Conservation (phyloP, 2,888 invertebrate genomes). For the Chrysomela aeneicollis region DNA sequence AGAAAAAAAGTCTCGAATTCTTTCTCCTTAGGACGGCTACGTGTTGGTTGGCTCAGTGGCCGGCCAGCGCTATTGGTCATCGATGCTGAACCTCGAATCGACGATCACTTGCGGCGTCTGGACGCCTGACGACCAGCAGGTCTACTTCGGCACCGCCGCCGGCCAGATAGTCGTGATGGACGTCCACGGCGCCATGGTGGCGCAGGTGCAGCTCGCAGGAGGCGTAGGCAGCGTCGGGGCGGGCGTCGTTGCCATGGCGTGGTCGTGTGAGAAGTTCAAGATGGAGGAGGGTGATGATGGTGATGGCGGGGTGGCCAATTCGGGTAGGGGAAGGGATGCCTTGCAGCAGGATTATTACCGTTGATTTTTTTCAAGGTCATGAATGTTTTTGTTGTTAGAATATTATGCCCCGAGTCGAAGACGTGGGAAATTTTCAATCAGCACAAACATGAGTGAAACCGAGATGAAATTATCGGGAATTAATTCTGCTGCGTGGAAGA, state of each 20-base stretch:
- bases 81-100: constrained; percentile 93
- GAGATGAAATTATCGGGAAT: too few species aligned
- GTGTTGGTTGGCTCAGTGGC: constrained; percentile 97
- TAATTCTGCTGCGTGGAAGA: too few species aligned
- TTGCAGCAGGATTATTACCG: too few species aligned
- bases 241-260: constrained; percentile 90
- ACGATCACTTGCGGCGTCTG: constrained; percentile 96
- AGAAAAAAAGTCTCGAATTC: constrained; percentile 3
- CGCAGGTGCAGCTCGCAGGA: constrained; percentile 84
- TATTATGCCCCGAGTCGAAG: too few species aligned
- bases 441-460: too few species aligned
- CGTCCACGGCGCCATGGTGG: constrained; percentile 94
- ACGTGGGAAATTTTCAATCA: too few species aligned
- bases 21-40: constrained; percentile 83
- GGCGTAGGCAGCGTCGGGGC: constrained; percentile 65
- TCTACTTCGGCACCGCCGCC: constrained; percentile 94
- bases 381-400: not conserved
- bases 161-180: constrained; percentile 97
- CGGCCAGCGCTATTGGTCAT: constrained; percentile 98
- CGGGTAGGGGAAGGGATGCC: constrained; percentile 52
- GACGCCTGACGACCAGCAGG: constrained; percentile 97
- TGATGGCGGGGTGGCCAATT: constrained; percentile 67
- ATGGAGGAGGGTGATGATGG: constrained; percentile 93
- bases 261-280: constrained; percentile 98
- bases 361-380: not conserved